Percentiles rank a stretch among this genome's conserved stretches.
phyloP scores from a whole-genome alignment of 2,113 vertebrate species.

The Aegotheles bennettii region DNA sequence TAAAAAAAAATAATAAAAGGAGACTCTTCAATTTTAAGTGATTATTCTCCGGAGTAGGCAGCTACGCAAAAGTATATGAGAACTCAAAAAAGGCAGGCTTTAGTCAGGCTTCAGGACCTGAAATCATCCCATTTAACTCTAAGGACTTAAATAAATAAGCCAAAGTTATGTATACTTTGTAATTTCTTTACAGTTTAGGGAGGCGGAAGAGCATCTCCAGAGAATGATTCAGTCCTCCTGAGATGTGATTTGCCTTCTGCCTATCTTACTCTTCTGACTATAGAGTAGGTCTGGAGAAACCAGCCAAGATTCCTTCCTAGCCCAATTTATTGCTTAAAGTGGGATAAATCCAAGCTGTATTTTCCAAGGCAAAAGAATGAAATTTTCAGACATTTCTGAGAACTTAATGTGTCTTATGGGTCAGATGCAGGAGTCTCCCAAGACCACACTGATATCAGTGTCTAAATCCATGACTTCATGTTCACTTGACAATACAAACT shows the following conservation, averaged over 20 bases:
- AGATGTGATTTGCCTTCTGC: not conserved
- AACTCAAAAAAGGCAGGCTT: not conserved
- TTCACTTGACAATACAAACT: not conserved
- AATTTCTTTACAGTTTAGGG: not conserved
- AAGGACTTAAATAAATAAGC: not conserved
- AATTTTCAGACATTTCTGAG: not conserved
- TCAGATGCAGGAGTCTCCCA: not conserved
- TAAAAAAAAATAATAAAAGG: not conserved
- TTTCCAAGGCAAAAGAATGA: not conserved
- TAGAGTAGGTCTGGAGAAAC: not conserved
- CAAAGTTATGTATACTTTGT: not conserved
- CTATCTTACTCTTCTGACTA: not conserved
- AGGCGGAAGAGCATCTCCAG: not conserved
- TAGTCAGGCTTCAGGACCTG: not conserved
- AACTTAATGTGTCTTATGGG: not conserved
- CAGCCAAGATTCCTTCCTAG: not conserved
- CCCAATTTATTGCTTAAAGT: not conserved
- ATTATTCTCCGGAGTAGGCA: not conserved
- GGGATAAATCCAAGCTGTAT: not conserved
- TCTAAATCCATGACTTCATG: not conserved
- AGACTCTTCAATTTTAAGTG: not conserved
- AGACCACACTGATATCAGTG: accelerated
- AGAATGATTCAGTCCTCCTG: not conserved
- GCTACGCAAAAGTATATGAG: not conserved
- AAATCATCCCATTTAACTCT: not conserved